A percentile compares a stretch with the other conserved stretches of the same genome.
Conservation (phyloP, 2,113 vertebrate species). For the Pterocles burchelli region DNA sequence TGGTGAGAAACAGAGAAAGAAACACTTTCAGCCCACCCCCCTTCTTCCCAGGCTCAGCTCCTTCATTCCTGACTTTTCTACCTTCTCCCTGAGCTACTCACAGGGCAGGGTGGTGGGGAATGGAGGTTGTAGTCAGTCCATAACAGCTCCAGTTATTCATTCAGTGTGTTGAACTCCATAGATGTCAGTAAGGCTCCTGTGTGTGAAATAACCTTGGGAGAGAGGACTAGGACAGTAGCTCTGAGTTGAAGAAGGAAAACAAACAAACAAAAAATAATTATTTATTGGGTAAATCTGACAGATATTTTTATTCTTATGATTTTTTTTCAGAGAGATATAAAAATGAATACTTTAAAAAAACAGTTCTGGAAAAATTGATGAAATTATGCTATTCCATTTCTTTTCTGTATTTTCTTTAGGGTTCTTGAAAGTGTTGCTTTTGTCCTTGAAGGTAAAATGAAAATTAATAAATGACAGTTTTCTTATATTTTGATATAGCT, state of each 20-base stretch:
- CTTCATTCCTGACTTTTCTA: neutral
- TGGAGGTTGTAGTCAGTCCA: neutral
- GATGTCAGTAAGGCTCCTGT: neutral
- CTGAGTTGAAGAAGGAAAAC: neutral
- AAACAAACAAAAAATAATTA: neutral
- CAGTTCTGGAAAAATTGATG: neutral
- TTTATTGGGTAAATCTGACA: neutral
- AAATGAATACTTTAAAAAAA: neutral
- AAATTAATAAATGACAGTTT: neutral
- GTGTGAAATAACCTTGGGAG: neutral
- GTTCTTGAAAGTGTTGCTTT: neutral
- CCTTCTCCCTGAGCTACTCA: fast-evolving
- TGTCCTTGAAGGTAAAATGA: neutral
- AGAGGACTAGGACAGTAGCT: neutral
- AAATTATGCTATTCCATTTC: neutral
- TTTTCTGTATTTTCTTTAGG: neutral
- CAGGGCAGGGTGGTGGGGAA: neutral
- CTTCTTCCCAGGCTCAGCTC: neutral
- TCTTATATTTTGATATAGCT: neutral
- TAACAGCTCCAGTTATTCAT: neutral
- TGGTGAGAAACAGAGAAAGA: neutral
- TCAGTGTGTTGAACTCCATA: neutral
- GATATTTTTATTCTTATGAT: neutral
- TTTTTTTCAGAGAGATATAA: neutral
- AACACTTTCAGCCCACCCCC: neutral